Conservation (phyloP, 2,797 vertebrate genomes). For the Triplophysa yarkandensis region DNA sequence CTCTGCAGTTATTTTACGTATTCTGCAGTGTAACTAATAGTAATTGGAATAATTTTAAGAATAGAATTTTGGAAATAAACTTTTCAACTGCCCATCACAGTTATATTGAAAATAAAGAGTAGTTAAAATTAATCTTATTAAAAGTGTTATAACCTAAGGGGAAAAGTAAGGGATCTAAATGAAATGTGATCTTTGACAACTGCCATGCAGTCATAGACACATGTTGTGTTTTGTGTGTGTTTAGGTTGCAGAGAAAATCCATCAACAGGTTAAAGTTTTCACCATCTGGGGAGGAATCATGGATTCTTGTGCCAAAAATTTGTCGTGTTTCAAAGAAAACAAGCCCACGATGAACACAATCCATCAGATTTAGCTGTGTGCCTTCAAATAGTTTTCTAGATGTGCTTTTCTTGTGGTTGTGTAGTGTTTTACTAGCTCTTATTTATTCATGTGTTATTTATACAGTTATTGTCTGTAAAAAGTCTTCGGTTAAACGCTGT, state of each 20-base stretch:
- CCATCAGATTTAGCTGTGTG: not conserved
- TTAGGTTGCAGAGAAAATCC: conserved; percentile 50
- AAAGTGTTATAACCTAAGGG: no score
- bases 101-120: no score
- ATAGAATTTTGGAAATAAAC: no score
- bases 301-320: conserved; percentile 61
- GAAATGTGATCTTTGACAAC: conserved; percentile 21
- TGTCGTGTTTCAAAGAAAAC: conserved; percentile 65
- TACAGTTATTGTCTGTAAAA: not conserved
- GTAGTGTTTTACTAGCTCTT: conserved; percentile 5
- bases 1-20: not conserved
- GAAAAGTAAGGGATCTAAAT: no score
- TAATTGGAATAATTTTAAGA: no score
- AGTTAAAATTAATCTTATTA: no score
- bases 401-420: not conserved
- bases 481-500: not conserved
- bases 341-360: conserved; percentile 61
- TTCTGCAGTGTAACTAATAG: no score
- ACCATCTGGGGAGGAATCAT: conserved; percentile 4
- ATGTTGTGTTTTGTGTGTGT: conserved; percentile 13
- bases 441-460: not conserved
- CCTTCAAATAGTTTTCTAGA: conserved; percentile 1
- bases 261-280: conserved; percentile 34
- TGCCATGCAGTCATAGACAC: not conserved
- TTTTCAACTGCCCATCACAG: no score